A percentile compares a stretch with the other conserved stretches of the same genome.
These are phyloP conservation scores for Cataglyphis altisquamis DNA, from an alignment of 2,888 invertebrate genomes.

Conservation along the genomic window DNA sequence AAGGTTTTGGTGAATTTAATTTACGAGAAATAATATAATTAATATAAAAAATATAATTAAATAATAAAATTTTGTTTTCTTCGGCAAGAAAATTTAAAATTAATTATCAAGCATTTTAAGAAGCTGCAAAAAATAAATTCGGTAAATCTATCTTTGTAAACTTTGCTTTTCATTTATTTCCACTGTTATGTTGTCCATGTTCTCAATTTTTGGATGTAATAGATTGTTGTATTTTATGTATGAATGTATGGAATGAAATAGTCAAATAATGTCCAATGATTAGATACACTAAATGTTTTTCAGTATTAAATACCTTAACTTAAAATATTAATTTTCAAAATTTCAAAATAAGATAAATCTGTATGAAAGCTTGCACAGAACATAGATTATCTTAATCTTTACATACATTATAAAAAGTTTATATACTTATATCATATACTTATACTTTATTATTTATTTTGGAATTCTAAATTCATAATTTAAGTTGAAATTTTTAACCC, in stretches of 20 bases:
- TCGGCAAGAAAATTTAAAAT: neutral
- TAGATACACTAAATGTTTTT: neutral
- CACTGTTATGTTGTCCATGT: neutral
- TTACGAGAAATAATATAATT: neutral
- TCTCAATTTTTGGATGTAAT: constrained; percentile 13
- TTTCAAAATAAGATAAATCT: neutral
- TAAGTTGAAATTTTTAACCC: neutral
- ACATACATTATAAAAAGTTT: too few relatives aligned
- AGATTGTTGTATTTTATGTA: neutral
- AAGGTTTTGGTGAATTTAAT: neutral
- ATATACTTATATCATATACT: too few relatives aligned
- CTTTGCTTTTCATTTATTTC: constrained; percentile 18
- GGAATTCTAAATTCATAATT: neutral
- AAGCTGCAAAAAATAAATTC: constrained; percentile 2
- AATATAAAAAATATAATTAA: neutral
- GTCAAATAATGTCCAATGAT: neutral
- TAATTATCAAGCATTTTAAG: neutral
- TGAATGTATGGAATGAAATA: neutral
- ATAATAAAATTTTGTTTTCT: neutral
- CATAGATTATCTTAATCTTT: neutral
- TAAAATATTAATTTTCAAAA: neutral
- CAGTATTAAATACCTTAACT: neutral
- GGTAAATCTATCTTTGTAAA: constrained; percentile 14
- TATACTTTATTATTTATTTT: neutral
- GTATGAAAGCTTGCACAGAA: neutral